Percentiles rank a stretch among this genome's conserved stretches.
These are phyloP conservation scores for Scaptomyza reducta DNA, from an alignment of 2,888 invertebrate species.

Conservation along the genomic window DNA sequence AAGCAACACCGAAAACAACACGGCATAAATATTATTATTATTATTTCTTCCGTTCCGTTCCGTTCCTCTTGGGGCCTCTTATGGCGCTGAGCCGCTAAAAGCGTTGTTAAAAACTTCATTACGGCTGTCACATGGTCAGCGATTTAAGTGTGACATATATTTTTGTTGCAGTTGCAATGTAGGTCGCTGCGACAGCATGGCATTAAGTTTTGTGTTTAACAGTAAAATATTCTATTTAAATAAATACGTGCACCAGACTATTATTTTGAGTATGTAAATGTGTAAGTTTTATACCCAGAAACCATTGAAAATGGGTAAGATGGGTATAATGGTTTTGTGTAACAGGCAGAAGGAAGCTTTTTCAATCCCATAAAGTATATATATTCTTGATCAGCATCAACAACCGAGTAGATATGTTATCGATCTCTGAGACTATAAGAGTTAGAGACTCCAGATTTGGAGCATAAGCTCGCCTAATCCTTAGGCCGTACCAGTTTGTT, in stretches of 20 bases:
- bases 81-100: constrained; percentile 76
- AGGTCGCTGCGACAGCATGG: constrained; percentile 12
- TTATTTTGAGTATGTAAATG: not conserved
- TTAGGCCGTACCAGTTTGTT: too few relatives aligned
- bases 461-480: too few relatives aligned
- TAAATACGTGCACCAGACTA: not conserved
- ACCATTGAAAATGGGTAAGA: too few relatives aligned
- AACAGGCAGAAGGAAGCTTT: too few relatives aligned
- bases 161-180: constrained; percentile 34
- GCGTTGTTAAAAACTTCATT: constrained; percentile 76
- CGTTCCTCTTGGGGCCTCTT: constrained; percentile 7
- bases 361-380: too few relatives aligned
- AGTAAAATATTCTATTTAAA: not conserved
- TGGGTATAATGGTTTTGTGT: too few relatives aligned
- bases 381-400: too few relatives aligned
- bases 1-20: constrained; percentile 20
- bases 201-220: constrained; percentile 4
- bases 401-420: too few relatives aligned
- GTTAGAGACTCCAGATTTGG: too few relatives aligned
- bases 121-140: constrained; percentile 60
- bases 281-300: too few relatives aligned
- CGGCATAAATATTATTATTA: constrained; percentile 43
- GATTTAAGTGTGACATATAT: constrained; percentile 76
- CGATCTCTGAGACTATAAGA: too few relatives aligned
- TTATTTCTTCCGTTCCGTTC: too few relatives aligned